A percentile compares a stretch with the other conserved stretches of the same genome.
phyloP scores from a whole-genome alignment of 2,797 vertebrate genomes.

The Ptychobarbus kaznakovi region DNA sequence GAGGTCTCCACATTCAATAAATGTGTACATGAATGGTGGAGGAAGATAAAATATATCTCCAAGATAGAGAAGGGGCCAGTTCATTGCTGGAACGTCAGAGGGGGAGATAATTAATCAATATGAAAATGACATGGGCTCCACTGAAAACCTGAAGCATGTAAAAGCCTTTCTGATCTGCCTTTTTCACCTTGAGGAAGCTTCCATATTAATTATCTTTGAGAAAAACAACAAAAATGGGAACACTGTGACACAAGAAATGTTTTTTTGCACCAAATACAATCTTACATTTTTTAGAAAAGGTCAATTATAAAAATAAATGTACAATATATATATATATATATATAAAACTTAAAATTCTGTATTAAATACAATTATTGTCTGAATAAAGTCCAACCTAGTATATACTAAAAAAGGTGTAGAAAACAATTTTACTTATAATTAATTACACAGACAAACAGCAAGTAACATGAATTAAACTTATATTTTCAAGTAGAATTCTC shows the following conservation, averaged over 20 bases:
- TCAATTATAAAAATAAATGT: neutral
- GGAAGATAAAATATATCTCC: conserved; percentile 76
- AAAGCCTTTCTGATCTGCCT: conserved; percentile 45
- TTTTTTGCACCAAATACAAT: neutral
- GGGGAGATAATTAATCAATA: conserved; percentile 71
- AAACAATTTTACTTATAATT: neutral
- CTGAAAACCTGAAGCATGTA: conserved; percentile 56
- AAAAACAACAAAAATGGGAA: neutral
- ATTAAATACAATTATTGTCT: neutral
- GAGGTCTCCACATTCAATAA: conserved; percentile 79
- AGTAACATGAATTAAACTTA: neutral
- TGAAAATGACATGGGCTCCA: conserved; percentile 62
- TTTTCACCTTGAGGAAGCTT: conserved; percentile 49
- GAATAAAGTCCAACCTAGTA: neutral
- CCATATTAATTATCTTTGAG: conserved; percentile 38
- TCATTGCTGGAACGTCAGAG: conserved; percentile 71
- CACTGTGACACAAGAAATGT: neutral
- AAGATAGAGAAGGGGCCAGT: conserved; percentile 68
- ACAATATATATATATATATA: neutral
- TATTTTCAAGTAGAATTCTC: neutral
- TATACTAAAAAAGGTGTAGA: neutral
- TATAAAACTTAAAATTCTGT: neutral
- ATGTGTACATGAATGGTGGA: conserved; percentile 81
- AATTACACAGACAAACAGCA: neutral
- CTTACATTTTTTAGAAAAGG: neutral